Evolutionary conservation across 2,888 invertebrate genomes (phyloP).

Genomic region (Achlya flavicornis): DNA sequence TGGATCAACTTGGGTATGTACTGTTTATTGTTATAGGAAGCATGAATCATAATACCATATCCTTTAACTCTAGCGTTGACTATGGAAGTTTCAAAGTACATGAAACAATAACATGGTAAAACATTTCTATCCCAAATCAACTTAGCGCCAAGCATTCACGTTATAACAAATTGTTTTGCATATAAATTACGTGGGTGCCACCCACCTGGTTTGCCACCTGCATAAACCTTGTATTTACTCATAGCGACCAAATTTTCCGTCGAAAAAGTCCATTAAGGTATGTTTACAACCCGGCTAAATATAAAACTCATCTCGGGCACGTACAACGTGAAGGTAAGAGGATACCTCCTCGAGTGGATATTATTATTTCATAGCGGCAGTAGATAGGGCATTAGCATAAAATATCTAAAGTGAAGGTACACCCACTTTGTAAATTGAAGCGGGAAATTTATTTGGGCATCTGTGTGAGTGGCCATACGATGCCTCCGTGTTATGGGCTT

Average conservation of each 20-base stretch:
- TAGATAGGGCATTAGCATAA: slow-evolving; percentile 66
- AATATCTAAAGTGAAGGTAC: slow-evolving; percentile 46
- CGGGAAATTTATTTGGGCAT: slow-evolving; percentile 48
- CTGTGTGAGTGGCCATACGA: slow-evolving; percentile 24
- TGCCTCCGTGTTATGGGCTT: slow-evolving; percentile 33
- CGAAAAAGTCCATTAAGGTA: slow-evolving; percentile 40
- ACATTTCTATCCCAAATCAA: not conserved
- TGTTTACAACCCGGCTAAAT: slow-evolving; percentile 38
- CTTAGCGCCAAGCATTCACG: slow-evolving; percentile 3
- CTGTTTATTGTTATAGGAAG: too few relatives aligned
- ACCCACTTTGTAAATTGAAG: slow-evolving; percentile 54
- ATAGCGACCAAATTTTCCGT: slow-evolving; percentile 20
- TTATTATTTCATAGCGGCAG: slow-evolving; percentile 67
- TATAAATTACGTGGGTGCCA: slow-evolving; percentile 4
- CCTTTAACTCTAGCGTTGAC: too few relatives aligned
- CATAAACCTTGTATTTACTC: slow-evolving; percentile 10
- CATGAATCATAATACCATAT: not conserved
- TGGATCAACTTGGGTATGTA: too few relatives aligned
- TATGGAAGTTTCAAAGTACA: not conserved
- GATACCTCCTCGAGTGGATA: slow-evolving; percentile 44
- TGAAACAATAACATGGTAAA: not conserved
- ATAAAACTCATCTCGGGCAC: slow-evolving; percentile 38
- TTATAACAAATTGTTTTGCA: not conserved
- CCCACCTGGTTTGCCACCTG: slow-evolving; percentile 6
- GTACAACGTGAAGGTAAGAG: slow-evolving; percentile 36